Percentiles rank a stretch among this genome's conserved stretches.
phyloP scores from a whole-genome alignment of 2,113 vertebrate genomes.

The Meles meles region DNA sequence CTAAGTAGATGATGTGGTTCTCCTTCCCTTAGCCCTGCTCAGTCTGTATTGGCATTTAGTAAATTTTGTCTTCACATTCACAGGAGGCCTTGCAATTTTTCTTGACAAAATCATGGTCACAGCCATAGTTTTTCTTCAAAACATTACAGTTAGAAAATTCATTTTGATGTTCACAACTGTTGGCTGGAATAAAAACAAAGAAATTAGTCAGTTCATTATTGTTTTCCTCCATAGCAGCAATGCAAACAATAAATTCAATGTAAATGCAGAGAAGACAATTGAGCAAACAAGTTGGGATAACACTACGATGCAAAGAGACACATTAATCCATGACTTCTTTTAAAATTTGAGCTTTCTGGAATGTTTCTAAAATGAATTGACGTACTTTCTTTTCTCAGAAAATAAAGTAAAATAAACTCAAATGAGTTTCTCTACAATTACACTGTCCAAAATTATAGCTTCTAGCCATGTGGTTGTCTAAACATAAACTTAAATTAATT shows the following conservation, averaged over 20 bases:
- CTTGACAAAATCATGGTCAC: rapidly evolving
- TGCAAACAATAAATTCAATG: not conserved
- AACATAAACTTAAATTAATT: not conserved
- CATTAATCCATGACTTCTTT: not conserved
- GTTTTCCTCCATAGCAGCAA: not conserved
- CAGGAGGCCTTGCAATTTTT: not conserved
- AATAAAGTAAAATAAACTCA: not conserved
- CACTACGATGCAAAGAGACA: not conserved
- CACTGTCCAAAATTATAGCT: not conserved
- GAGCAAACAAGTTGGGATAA: not conserved
- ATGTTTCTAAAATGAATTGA: not conserved
- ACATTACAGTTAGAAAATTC: rapidly evolving
- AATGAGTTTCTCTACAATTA: not conserved
- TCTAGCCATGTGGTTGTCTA: not conserved
- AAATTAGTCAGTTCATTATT: not conserved
- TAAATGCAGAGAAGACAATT: not conserved
- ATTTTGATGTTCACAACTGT: slow-evolving; percentile 6
- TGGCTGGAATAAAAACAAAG: slow-evolving; percentile 71
- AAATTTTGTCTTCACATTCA: not conserved
- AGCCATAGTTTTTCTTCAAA: rapidly evolving
- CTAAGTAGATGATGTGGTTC: not conserved
- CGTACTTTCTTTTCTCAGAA: not conserved
- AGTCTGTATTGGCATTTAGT: not conserved
- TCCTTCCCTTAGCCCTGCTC: not conserved
- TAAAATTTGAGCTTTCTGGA: not conserved